Conservation (phyloP, 1,140 invertebrate species). For the Mizuhopecten yessoensis region DNA sequence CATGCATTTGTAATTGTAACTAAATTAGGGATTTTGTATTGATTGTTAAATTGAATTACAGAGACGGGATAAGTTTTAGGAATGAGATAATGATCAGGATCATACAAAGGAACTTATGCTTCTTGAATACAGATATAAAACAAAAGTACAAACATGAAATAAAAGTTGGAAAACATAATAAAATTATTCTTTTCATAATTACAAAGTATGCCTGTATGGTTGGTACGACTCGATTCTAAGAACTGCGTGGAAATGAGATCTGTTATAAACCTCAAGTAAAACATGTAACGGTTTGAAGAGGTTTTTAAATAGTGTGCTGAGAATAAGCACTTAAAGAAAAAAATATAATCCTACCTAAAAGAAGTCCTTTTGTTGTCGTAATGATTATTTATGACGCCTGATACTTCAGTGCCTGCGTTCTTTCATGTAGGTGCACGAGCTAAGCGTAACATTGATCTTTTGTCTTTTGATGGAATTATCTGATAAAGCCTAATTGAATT, state of each 20-base stretch:
- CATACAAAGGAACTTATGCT: neutral
- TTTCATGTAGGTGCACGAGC: constrained; percentile 17
- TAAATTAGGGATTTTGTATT: neutral
- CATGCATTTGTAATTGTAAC: constrained; percentile 29
- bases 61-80: neutral
- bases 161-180: neutral
- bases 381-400: neutral
- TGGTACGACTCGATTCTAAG: neutral
- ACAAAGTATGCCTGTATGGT: neutral
- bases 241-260: neutral
- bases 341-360: neutral
- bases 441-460: constrained; percentile 7
- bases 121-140: neutral
- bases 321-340: neutral
- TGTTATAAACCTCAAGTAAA: neutral
- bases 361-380: neutral
- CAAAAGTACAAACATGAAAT: neutral
- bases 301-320: neutral
- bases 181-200: neutral
- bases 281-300: neutral
- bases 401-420: neutral
- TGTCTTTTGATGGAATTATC: constrained; percentile 38
- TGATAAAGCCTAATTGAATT: constrained; percentile 39
- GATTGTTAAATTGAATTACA: neutral
- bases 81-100: neutral